These are phyloP conservation scores for Melitaea cinxia DNA, from an alignment of 1,140 invertebrate genomes.

Conservation along the genomic window DNA sequence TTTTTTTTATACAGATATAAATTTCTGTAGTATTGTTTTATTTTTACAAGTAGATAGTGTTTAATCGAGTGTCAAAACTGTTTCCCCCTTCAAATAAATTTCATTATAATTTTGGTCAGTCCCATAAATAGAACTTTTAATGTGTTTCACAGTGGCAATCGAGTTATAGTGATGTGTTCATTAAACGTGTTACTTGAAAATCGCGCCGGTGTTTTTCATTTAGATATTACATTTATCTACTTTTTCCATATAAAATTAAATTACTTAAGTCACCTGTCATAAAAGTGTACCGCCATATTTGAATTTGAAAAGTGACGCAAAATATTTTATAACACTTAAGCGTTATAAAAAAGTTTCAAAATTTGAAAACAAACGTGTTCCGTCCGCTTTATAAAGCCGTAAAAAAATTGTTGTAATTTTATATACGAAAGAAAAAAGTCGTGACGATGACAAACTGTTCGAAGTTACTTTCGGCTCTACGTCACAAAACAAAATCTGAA, in stretches of 20 bases:
- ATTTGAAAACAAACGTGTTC: conserved; percentile 14
- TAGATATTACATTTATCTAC: background rate
- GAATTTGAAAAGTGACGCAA: conserved; percentile 13
- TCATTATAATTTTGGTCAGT: too few relatives aligned
- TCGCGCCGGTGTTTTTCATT: background rate
- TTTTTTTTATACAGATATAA: too few relatives aligned
- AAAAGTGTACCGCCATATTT: conserved; percentile 13
- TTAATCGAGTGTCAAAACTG: too few relatives aligned
- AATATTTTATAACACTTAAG: conserved; percentile 19
- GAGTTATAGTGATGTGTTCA: too few relatives aligned
- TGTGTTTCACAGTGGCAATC: too few relatives aligned
- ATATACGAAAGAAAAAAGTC: conserved; percentile 33
- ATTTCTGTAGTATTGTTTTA: too few relatives aligned
- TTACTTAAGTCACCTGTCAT: conserved; percentile 6
- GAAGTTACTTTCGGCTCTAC: conserved; percentile 21
- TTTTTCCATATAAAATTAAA: conserved; percentile 2
- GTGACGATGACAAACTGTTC: conserved; percentile 46
- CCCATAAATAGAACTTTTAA: too few relatives aligned
- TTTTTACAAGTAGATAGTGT: too few relatives aligned
- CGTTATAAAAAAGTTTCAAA: conserved; percentile 21
- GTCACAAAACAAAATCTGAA: conserved; percentile 40
- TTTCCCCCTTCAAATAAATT: too few relatives aligned
- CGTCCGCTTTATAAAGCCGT: conserved; percentile 29
- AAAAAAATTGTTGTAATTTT: conserved; percentile 38
- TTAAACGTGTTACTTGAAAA: too few relatives aligned